A percentile compares a stretch with the other conserved stretches of the same genome.
Conservation (phyloP, 2,888 invertebrate species). For the Leptopterna dolabrata region DNA sequence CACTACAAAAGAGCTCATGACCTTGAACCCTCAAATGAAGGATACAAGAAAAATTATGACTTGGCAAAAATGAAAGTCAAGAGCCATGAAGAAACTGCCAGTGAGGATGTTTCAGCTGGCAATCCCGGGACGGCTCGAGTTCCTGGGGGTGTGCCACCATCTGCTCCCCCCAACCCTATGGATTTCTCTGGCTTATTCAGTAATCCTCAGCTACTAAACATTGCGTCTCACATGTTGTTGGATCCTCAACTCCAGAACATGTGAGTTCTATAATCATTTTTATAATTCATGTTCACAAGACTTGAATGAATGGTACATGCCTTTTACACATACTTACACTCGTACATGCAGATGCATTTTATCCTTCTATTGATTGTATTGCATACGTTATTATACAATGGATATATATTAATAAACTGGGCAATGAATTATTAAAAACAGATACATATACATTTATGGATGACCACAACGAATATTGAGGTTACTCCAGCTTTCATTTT, state of each 20-base stretch:
- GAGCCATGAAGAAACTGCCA: neutral
- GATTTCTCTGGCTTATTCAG: constrained; percentile 48
- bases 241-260: constrained; percentile 56
- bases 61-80: constrained; percentile 55
- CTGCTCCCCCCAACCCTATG: constrained; percentile 9
- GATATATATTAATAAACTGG: no score
- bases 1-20: constrained; percentile 56
- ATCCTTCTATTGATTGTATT: no score
- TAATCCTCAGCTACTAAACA: constrained; percentile 53
- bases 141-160: neutral
- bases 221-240: constrained; percentile 54
- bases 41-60: constrained; percentile 56
- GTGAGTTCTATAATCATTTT: constrained; percentile 27
- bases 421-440: no score
- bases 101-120: neutral
- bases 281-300: no score
- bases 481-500: no score
- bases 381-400: no score
- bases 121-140: neutral
- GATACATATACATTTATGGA: no score
- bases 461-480: no score
- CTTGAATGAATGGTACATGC: no score
- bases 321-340: no score
- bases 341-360: no score
- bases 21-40: constrained; percentile 56